phyloP scores from a whole-genome alignment of 2,888 invertebrate genomes.

The Schrankia costaestrigalis region DNA sequence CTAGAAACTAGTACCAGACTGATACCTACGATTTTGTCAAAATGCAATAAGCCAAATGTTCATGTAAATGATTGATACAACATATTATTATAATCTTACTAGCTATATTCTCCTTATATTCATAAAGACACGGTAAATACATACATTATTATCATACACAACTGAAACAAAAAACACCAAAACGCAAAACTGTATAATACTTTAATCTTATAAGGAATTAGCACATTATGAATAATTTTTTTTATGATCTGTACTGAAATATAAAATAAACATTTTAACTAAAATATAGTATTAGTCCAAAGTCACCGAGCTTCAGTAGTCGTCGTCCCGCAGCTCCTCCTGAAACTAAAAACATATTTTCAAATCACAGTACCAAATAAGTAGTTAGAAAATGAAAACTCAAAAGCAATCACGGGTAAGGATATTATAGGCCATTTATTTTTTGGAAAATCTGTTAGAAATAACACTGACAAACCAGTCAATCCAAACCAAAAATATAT shows the following conservation, averaged over 20 bases:
- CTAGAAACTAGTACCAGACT: too few relatives aligned
- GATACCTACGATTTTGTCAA: too few relatives aligned
- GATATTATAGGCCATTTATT: too few relatives aligned
- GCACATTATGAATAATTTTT: conserved; percentile 63
- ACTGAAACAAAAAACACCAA: conserved; percentile 24
- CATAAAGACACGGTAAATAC: conserved; percentile 8
- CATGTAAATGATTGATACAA: conserved; percentile 8
- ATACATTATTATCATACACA: conserved; percentile 8
- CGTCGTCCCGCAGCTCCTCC: conserved; percentile 75
- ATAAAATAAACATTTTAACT: conserved; percentile 50
- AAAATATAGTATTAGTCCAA: conserved; percentile 52
- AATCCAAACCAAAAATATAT: too few relatives aligned
- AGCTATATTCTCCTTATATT: conserved; percentile 8
- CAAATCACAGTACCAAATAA: background rate
- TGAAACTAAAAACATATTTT: conserved; percentile 33
- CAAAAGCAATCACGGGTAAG: too few relatives aligned
- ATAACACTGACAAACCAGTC: too few relatives aligned
- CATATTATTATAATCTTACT: background rate
- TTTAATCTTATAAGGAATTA: conserved; percentile 65
- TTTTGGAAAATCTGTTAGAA: too few relatives aligned
- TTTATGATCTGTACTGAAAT: conserved; percentile 37
- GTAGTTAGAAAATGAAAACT: too few relatives aligned
- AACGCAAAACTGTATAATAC: conserved; percentile 58
- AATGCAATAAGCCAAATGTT: background rate
- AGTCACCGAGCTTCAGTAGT: too few relatives aligned